Evolutionary conservation across 2,797 vertebrate species (phyloP), one percentile per base, ranked within the genome.

Genomic region (Periparus ater): DNA sequence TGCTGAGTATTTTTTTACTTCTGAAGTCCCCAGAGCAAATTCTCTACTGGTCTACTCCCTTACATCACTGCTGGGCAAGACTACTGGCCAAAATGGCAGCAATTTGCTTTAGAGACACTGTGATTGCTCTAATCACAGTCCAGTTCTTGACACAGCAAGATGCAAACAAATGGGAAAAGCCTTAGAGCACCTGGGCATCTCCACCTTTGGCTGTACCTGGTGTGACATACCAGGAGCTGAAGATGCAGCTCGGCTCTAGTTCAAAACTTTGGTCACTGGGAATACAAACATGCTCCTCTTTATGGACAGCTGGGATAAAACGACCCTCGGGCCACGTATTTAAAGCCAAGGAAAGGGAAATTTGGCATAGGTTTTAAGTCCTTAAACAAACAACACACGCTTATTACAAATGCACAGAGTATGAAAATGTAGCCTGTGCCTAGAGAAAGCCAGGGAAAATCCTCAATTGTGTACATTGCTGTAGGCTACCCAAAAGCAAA

Each of bases 301-400:
- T 51, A 40, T 42, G 47, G 50, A 47, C 44, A 85, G 27, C 71
- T 95, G 30, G 63, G 87, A 84, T 76, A 88, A 82, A 93, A 60
- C 54, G 87, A 84, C 68, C 91, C 85, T 88, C 51, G 82, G 82
- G 92, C 53, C 76, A 90, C 29, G 21, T 26, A 57, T 62, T 90
- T 91, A 87, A 93, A 94, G 66, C 70, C 85, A 95, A 77, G 84
- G 76, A 71, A 89, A 85, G 38, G 45, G 44, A 81, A 90, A 70
- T 81, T 83, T 76, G 89, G 73, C 92, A 66, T 57, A 81, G 72
- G 78, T 42, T 90, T 63, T 82, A 76, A 72, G 85, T 79, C 74
- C 80, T 91, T 95, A 67, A 94, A 82, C 32, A 91, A 95, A 89
- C 89, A 92, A 51, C 84, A 92, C 78, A 93, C 0, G 27, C 78